phyloP scores from a whole-genome alignment of 2,113 vertebrate genomes.

The Leptocoma aspasia region DNA sequence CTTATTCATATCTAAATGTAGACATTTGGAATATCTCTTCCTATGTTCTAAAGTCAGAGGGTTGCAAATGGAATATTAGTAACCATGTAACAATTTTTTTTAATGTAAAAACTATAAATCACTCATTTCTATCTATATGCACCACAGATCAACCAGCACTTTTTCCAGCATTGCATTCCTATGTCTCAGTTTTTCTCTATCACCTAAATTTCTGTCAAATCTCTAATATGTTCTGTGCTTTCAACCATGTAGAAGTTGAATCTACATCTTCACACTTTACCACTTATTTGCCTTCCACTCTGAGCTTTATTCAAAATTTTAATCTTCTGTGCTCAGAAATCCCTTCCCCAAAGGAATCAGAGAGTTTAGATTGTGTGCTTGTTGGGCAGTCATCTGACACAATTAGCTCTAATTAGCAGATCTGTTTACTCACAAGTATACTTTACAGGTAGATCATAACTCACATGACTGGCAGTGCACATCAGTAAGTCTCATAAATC shows the following conservation, averaged over 20 bases:
- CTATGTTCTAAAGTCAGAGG: background rate
- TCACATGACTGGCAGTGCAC: background rate
- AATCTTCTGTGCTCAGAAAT: background rate
- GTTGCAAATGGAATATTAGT: background rate
- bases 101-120: background rate
- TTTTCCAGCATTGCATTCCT: background rate
- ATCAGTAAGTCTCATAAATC: background rate
- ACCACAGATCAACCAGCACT: background rate
- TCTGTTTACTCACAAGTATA: slow-evolving; percentile 12
- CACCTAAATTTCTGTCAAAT: background rate
- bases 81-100: background rate
- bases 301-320: slow-evolving; percentile 23
- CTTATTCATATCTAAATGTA: background rate
- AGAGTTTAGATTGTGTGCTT: slow-evolving; percentile 14
- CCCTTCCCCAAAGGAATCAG: background rate
- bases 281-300: background rate
- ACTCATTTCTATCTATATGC: background rate
- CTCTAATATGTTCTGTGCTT: background rate
- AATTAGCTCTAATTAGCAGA: slow-evolving; percentile 26
- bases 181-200: background rate
- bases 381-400: background rate
- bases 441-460: background rate
- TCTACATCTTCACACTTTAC: background rate
- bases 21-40: background rate
- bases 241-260: background rate